phyloP scores from a whole-genome alignment of 2,888 invertebrate species.

The Drosophila greeni region DNA sequence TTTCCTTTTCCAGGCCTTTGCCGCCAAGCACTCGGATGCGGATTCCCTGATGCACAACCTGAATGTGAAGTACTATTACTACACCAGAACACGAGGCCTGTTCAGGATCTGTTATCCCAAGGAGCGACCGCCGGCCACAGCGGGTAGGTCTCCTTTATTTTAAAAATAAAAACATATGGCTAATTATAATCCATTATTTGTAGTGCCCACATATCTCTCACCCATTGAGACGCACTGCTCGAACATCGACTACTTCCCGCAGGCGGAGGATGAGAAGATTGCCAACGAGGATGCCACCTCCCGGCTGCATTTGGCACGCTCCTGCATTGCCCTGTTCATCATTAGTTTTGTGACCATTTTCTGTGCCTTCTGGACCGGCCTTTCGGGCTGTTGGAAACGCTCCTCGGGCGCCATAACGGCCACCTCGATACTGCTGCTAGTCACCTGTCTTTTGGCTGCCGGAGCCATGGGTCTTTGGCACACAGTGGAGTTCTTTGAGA shows the following conservation, averaged over 20 bases:
- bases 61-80: constrained; percentile 92
- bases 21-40: constrained; percentile 85
- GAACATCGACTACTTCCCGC: constrained; percentile 95
- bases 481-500: constrained; percentile 96
- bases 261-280: constrained; percentile 76
- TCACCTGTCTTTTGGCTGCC: constrained; percentile 90
- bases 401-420: constrained; percentile 96
- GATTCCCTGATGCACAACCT: constrained; percentile 86
- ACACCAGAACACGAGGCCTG: constrained; percentile 94
- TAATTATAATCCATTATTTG: not conserved
- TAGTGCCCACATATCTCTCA: constrained; percentile 92
- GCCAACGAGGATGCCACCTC: constrained; percentile 87
- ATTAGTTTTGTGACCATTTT: constrained; percentile 94
- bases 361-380: constrained; percentile 96
- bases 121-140: constrained; percentile 86
- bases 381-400: constrained; percentile 97
- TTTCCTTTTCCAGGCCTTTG: constrained; percentile 83
- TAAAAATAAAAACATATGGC: not conserved
- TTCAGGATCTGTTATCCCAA: constrained; percentile 97
- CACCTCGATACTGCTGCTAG: constrained; percentile 85
- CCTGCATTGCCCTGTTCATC: constrained; percentile 95
- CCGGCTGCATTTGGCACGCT: constrained; percentile 90
- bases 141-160: constrained; percentile 80
- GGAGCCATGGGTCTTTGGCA: constrained; percentile 98
- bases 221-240: constrained; percentile 97